phyloP scores from a whole-genome alignment of 2,888 invertebrate species.

The Agriopis aurantiaria region DNA sequence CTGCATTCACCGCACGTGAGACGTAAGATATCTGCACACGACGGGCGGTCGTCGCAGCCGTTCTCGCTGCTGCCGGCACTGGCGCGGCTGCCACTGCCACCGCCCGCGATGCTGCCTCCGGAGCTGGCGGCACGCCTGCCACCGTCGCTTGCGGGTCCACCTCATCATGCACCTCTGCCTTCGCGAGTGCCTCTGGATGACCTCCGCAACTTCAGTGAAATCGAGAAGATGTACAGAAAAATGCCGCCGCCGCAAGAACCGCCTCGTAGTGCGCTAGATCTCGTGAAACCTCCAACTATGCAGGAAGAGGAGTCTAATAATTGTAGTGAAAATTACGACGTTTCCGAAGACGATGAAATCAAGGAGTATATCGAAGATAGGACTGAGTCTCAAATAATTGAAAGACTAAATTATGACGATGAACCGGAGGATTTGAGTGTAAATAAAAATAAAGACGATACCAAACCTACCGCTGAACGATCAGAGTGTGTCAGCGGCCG shows the following conservation, averaged over 20 bases:
- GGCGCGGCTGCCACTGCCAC: constrained; percentile 90
- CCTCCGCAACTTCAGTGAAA: constrained; percentile 84
- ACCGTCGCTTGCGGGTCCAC: constrained; percentile 63
- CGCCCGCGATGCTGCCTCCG: constrained; percentile 88
- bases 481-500: constrained; percentile 61
- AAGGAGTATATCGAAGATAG: constrained; percentile 63
- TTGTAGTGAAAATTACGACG: constrained; percentile 74
- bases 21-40: constrained; percentile 96
- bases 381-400: constrained; percentile 61
- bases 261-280: constrained; percentile 70
- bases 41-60: constrained; percentile 94
- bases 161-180: constrained; percentile 81
- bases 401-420: constrained; percentile 80
- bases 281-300: constrained; percentile 64
- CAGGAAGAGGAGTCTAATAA: constrained; percentile 73
- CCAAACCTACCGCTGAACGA: constrained; percentile 77
- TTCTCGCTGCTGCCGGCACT: constrained; percentile 91
- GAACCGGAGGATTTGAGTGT: constrained; percentile 90
- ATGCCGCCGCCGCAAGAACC: constrained; percentile 71
- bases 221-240: constrained; percentile 83
- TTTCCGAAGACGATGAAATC: constrained; percentile 73
- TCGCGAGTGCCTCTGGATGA: constrained; percentile 82
- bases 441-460: constrained; percentile 88
- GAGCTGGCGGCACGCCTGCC: constrained; percentile 82
- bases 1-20: constrained; percentile 97